A percentile compares a stretch with the other conserved stretches of the same genome.
These are phyloP conservation scores for Planiliza haematocheilus DNA, from an alignment of 2,113 vertebrate genomes.

Conservation along the genomic window DNA sequence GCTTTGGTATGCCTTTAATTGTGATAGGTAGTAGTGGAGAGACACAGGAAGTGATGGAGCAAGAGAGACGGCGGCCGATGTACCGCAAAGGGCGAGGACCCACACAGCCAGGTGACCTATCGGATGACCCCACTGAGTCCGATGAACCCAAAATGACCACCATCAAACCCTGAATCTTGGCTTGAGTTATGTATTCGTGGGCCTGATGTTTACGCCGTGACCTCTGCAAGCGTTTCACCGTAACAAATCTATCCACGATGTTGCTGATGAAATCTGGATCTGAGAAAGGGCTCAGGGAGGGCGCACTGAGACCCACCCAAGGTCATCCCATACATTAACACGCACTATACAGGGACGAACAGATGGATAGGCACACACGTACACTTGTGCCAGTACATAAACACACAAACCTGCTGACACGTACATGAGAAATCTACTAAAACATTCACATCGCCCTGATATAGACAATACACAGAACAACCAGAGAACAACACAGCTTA, in stretches of 20 bases:
- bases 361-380: slow-evolving; percentile 4
- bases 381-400: slow-evolving; percentile 24
- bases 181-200: too few relatives aligned
- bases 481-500: too few relatives aligned
- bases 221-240: slow-evolving; percentile 12
- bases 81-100: too few relatives aligned
- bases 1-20: too few relatives aligned
- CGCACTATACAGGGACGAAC: background rate
- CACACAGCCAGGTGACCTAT: too few relatives aligned
- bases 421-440: slow-evolving; percentile 4
- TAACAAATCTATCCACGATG: slow-evolving; percentile 25
- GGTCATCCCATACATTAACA: slow-evolving; percentile 32
- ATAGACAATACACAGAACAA: too few relatives aligned
- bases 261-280: slow-evolving; percentile 30
- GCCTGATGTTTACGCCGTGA: slow-evolving; percentile 1
- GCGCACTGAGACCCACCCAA: too few relatives aligned
- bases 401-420: slow-evolving; percentile 34
- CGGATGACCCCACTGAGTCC: background rate
- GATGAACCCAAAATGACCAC: background rate
- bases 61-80: too few relatives aligned
- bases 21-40: too few relatives aligned
- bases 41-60: too few relatives aligned
- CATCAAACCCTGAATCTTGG: too few relatives aligned
- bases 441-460: background rate
- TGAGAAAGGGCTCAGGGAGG: slow-evolving; percentile 30